Conservation (phyloP, 2,797 vertebrate genomes). For the Bovichtus diacanthus region DNA sequence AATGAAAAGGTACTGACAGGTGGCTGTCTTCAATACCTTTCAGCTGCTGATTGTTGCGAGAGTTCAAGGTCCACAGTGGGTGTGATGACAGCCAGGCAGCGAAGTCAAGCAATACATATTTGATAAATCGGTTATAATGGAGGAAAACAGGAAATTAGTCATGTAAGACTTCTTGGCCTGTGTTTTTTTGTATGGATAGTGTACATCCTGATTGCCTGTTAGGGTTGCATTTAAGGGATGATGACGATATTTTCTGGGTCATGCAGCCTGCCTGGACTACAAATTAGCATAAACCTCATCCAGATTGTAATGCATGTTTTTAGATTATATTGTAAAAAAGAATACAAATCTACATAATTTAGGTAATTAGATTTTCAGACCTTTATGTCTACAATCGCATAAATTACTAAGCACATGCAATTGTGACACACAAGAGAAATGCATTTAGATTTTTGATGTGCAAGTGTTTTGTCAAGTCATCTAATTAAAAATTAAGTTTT, state of each 20-base stretch:
- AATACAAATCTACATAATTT: not conserved
- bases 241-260: not conserved
- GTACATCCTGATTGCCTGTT: conserved; percentile 14
- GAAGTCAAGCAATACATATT: conserved; percentile 48
- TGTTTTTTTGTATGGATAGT: conserved; percentile 2
- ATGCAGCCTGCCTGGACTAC: not conserved
- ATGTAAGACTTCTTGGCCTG: conserved; percentile 28
- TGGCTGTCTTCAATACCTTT: not conserved
- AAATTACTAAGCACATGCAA: too few relatives aligned
- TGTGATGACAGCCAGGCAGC: conserved; percentile 24
- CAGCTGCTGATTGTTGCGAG: conserved; percentile 24
- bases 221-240: not conserved
- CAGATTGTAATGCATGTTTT: not conserved
- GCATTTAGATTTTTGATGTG: not conserved
- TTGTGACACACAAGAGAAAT: not conserved
- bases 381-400: not conserved
- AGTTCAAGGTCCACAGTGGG: conserved; percentile 58
- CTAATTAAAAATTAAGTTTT: not conserved
- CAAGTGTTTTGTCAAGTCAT: not conserved
- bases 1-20: conserved; percentile 91
- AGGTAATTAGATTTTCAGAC: not conserved
- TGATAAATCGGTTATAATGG: conserved; percentile 28
- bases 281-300: conserved; percentile 10
- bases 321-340: not conserved
- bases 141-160: conserved; percentile 29